Conservation (phyloP, 1,140 invertebrate genomes). For the Psix sp. region DNA sequence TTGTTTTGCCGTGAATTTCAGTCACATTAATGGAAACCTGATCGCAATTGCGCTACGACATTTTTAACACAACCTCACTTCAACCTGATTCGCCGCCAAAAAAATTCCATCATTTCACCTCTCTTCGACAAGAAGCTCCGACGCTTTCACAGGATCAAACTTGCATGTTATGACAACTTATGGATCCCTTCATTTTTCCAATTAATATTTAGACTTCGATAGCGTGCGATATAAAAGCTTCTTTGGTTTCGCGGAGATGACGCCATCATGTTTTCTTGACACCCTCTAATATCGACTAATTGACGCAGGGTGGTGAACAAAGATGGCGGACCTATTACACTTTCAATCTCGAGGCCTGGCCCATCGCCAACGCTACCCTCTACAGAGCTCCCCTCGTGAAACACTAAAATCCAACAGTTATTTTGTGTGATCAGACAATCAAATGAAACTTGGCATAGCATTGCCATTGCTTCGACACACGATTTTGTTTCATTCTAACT, state of each 20-base stretch:
- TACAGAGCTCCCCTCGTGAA: conserved; percentile 49
- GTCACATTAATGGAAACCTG: conserved; percentile 9
- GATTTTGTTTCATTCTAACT: conserved; percentile 34
- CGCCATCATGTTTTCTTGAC: conserved; percentile 72
- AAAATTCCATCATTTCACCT: too few species aligned
- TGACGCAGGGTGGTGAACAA: conserved; percentile 71
- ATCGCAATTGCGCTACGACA: neutral
- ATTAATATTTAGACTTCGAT: neutral
- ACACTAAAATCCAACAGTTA: conserved; percentile 58
- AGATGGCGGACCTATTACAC: conserved; percentile 75
- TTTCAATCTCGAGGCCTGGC: conserved; percentile 70
- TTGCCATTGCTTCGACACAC: conserved; percentile 24
- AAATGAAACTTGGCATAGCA: conserved; percentile 49
- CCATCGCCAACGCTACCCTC: conserved; percentile 54
- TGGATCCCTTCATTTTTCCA: too few species aligned
- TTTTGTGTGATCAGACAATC: conserved; percentile 48
- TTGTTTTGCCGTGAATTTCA: conserved; percentile 13
- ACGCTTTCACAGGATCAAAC: too few species aligned
- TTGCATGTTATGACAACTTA: too few species aligned
- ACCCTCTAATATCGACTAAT: conserved; percentile 71
- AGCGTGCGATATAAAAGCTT: conserved; percentile 49
- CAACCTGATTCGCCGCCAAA: neutral
- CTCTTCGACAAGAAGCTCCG: too few species aligned
- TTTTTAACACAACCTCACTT: neutral
- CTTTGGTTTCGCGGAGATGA: conserved; percentile 50